Evolutionary conservation across 2,113 vertebrate genomes (phyloP).

Genomic region (pig (Sus scrofa)): DNA sequence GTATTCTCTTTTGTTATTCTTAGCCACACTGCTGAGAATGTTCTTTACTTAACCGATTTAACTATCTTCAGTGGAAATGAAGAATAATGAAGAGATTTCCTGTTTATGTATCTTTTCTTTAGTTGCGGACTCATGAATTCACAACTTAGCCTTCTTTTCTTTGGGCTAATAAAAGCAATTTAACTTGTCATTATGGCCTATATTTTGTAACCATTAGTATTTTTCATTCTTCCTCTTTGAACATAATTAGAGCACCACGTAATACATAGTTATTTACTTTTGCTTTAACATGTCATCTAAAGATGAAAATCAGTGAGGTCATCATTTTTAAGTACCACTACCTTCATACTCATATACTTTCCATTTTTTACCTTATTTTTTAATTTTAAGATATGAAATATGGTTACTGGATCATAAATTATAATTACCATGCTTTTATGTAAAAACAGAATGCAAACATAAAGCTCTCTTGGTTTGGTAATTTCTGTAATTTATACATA

Average conservation of each 20-base stretch:
- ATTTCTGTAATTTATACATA: constrained; percentile 63
- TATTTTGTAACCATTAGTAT: constrained; percentile 25
- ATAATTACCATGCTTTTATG: constrained; percentile 40
- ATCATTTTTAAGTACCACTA: constrained; percentile 3
- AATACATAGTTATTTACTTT: constrained; percentile 4
- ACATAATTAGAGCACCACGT: background rate
- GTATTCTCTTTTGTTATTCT: background rate
- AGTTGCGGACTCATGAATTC: background rate
- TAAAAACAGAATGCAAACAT: constrained; percentile 45
- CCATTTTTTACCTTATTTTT: background rate
- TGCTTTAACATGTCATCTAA: background rate
- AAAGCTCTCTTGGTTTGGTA: constrained; percentile 51
- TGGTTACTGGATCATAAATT: constrained; percentile 38
- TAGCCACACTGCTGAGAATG: background rate
- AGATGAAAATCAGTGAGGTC: background rate
- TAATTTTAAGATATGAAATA: constrained; percentile 54
- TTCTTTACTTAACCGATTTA: constrained; percentile 6
- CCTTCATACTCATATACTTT: background rate
- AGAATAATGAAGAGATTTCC: background rate
- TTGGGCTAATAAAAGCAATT: constrained; percentile 26
- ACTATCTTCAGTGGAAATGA: background rate
- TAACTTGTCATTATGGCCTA: background rate
- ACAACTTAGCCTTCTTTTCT: background rate
- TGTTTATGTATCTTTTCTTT: background rate
- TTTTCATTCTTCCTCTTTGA: constrained; percentile 49